These are phyloP conservation scores for Limonius californicus DNA, from an alignment of 1,140 invertebrate genomes.

Conservation along the genomic window DNA sequence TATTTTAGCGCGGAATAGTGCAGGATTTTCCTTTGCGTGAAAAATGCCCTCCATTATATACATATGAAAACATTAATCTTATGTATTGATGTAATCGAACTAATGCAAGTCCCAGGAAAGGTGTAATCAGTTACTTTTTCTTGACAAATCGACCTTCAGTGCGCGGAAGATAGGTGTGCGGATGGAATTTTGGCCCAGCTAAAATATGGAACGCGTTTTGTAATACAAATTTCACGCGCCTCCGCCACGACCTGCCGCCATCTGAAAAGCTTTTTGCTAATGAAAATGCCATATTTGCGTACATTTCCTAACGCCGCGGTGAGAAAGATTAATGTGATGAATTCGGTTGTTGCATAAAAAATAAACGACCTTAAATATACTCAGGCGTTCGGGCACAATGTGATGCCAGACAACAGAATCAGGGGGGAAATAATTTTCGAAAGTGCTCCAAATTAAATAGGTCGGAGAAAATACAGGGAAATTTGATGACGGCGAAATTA, in stretches of 20 bases:
- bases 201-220: conserved; percentile 2
- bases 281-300: neutral
- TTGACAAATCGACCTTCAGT: conserved; percentile 5
- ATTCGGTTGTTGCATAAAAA: no score
- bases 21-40: neutral
- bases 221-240: neutral
- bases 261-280: conserved; percentile 8
- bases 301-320: no score
- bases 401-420: no score
- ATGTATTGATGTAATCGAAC: conserved; percentile 12
- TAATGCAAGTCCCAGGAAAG: conserved; percentile 4
- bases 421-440: no score
- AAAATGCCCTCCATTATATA: neutral
- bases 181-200: neutral
- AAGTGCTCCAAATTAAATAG: no score
- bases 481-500: no score
- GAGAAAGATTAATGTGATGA: no score
- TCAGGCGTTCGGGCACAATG: no score
- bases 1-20: neutral
- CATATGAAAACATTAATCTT: neutral
- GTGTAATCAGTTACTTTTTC: conserved; percentile 8
- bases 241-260: neutral
- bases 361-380: no score
- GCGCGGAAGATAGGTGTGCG: neutral
- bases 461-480: no score